A percentile compares a stretch with the other conserved stretches of the same genome.
Conservation (phyloP, 2,113 vertebrate species). For the Lontra canadensis region DNA sequence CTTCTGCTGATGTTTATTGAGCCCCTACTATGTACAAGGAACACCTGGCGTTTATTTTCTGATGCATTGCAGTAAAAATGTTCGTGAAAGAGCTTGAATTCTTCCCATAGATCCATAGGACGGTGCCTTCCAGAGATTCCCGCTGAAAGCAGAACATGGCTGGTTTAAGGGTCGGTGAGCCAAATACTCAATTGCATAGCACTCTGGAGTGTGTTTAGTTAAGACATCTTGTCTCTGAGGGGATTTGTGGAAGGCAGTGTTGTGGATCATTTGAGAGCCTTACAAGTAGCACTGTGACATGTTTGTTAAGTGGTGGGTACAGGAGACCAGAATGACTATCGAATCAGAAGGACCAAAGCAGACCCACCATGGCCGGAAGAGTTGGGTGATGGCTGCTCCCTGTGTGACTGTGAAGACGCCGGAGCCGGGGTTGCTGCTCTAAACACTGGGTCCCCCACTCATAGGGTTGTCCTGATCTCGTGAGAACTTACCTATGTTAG, state of each 20-base stretch:
- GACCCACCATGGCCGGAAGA: not conserved
- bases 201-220: constrained; percentile 15
- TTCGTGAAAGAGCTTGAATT: not conserved
- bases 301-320: not conserved
- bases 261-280: constrained; percentile 47
- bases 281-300: not conserved
- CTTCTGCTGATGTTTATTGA: not conserved
- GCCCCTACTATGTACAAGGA: constrained; percentile 6
- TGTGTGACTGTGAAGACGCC: not conserved
- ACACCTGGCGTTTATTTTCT: not conserved
- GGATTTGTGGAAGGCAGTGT: constrained; percentile 27
- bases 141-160: not conserved
- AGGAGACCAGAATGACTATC: not conserved
- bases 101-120: not conserved
- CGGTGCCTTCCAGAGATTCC: not conserved
- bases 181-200: not conserved
- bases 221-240: constrained; percentile 32
- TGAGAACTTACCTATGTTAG: not conserved
- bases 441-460: not conserved
- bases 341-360: not conserved
- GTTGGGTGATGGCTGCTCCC: not conserved
- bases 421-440: not conserved
- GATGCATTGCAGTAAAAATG: not conserved
- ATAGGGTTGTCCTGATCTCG: too few relatives aligned
- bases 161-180: not conserved